Evolutionary conservation across 30 jellyfish, hydroid and myxozoan species (phyloP).

Genomic region (Cassiopea xamachana): DNA sequence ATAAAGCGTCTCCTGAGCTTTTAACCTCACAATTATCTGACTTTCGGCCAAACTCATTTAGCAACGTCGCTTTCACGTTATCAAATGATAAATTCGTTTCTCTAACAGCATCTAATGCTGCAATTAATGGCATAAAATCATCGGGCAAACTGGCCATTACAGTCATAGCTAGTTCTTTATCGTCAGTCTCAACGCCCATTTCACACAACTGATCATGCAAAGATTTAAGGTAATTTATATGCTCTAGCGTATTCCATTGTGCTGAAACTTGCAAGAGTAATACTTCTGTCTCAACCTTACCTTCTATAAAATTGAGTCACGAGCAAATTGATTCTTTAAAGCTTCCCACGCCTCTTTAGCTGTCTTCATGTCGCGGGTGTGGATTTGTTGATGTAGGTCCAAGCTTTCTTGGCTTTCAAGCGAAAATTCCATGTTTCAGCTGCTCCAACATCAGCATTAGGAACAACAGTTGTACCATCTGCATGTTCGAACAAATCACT

Average conservation of each 20-base stretch:
- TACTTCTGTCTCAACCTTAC: conserved; percentile 44
- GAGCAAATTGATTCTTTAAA: conserved; percentile 53
- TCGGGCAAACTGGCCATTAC: conserved; percentile 58
- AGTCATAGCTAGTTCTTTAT: conserved; percentile 49
- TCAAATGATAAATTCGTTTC: conserved; percentile 36
- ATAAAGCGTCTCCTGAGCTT: conserved; percentile 21
- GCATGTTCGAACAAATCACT: conserved; percentile 45
- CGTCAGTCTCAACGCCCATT: conserved; percentile 20
- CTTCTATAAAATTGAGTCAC: conserved; percentile 40
- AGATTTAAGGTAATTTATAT: conserved; percentile 40
- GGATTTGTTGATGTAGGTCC: conserved; percentile 48
- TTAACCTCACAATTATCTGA: conserved; percentile 33
- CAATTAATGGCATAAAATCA: conserved; percentile 41
- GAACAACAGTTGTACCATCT: conserved; percentile 48
- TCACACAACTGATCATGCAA: conserved; percentile 54
- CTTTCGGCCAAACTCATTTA: conserved; percentile 36
- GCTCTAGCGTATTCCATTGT: conserved; percentile 50
- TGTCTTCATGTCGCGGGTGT: conserved; percentile 26
- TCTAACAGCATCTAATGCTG: conserved; percentile 62
- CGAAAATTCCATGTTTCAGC: background rate
- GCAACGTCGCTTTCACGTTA: conserved; percentile 30
- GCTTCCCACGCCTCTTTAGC: conserved; percentile 51
- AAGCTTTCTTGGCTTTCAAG: conserved; percentile 29
- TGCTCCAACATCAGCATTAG: conserved; percentile 27
- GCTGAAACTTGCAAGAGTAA: conserved; percentile 39